Base-by-base conservation (phyloP, 1,140 invertebrate genomes). In the Frieseomelitta varia region DNA sequence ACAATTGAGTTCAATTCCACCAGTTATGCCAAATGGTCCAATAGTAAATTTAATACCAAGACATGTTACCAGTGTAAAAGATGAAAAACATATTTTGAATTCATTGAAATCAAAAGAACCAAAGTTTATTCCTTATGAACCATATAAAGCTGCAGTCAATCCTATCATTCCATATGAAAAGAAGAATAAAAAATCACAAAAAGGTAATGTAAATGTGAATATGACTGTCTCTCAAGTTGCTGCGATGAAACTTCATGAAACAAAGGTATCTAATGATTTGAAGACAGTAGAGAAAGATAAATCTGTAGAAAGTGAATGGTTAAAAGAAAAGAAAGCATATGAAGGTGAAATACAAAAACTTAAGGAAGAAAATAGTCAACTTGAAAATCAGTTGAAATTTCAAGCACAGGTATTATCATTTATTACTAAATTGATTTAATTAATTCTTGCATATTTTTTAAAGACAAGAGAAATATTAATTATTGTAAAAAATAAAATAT, bases 91-190 rank as follows among this genome's bases (percentile, higher is more conserved):
- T 56, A 91, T 94, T 68, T 80, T 95, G 3, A 90, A 89, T 86
- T 92, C 93, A 3, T 89, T 96, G 30, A 96, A 97, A 92, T 96
- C 95, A 0, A 97, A 97, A 90, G 96, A 97, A 90, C 97, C 97
- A 2, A 98, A 97, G 92, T 98, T 98, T 94, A 96, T 98, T 34
- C 98, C 98, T 1, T 98, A 97, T 90, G 98, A 98, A 91, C 98
- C 98, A 0, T 98, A 98, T 90, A 97, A 98, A 92, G 97, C 96
- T 79, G 97, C 98, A 85, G 97, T 98, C 0, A 97, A 97, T 93
- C 97, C 97, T 69, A 97, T 98, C 82, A 95, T 97, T 69, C 95
- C 96, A 14, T 89, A 91, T 55, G 90, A 95, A 80, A 95, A 95
- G 69, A 94, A 94, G 77, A 92, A 92, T 58, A 95, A 95, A 84